Evolutionary conservation across 2,113 vertebrate genomes (phyloP).

Genomic region (Camelus dromedarius): DNA sequence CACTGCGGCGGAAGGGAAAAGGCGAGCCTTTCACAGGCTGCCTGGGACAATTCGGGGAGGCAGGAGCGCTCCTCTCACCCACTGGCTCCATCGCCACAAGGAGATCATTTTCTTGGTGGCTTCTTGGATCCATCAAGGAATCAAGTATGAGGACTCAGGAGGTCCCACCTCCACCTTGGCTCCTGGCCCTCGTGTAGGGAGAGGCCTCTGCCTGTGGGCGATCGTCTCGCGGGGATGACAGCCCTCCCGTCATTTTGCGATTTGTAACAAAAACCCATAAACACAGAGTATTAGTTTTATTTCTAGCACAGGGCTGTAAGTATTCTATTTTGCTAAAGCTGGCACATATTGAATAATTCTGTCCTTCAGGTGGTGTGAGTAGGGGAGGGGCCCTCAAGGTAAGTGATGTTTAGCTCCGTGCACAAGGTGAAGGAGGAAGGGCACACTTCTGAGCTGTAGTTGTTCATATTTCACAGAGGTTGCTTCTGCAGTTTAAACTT

Average conservation of each 20-base stretch:
- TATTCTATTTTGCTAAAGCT: background rate
- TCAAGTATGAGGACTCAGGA: background rate
- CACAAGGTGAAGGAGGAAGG: background rate
- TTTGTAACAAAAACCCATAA: background rate
- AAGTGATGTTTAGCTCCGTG: background rate
- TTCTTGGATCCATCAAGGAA: background rate
- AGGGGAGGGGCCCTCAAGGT: fast-evolving
- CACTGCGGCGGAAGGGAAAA: background rate
- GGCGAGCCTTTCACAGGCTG: fast-evolving
- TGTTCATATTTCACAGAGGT: background rate
- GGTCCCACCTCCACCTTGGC: background rate
- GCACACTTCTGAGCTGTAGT: background rate
- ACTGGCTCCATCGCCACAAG: background rate
- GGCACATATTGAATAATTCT: background rate
- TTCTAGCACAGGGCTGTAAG: background rate
- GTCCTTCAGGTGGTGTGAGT: background rate
- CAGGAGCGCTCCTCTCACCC: background rate
- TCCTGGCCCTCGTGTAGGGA: too few species aligned
- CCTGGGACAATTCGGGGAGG: background rate
- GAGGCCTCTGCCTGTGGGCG: background rate
- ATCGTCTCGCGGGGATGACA: background rate
- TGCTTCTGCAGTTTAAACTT: background rate
- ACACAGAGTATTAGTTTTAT: background rate
- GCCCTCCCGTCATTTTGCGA: background rate
- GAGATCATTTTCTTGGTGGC: background rate